Conservation (phyloP, 2,888 invertebrate species). For the Laspeyria flexula region DNA sequence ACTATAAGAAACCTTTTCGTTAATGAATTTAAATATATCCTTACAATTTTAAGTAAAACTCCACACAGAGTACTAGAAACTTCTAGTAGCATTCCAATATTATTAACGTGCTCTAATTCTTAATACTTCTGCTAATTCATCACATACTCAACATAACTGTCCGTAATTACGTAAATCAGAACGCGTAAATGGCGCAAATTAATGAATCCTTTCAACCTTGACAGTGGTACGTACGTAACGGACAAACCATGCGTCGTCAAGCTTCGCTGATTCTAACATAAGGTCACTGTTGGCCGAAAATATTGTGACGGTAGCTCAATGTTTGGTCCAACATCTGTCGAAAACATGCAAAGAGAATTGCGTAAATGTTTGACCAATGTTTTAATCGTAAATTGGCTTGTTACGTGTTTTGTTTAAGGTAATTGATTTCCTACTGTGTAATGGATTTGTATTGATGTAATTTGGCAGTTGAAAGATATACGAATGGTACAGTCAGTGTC, state of each 20-base stretch:
- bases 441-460: not conserved
- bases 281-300: conserved; percentile 38
- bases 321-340: not conserved
- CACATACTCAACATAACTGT: not conserved
- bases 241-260: conserved; percentile 41
- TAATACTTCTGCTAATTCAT: not conserved
- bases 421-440: conserved; percentile 1
- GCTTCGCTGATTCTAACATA: conserved; percentile 42
- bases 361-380: conserved; percentile 2
- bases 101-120: not conserved
- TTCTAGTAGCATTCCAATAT: not conserved
- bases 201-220: conserved; percentile 53
- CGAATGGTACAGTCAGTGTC: too few species aligned
- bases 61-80: not conserved
- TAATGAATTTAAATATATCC: too few species aligned
- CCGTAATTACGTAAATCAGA: conserved; percentile 13
- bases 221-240: conserved; percentile 50
- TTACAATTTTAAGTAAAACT: too few species aligned
- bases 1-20: too few species aligned
- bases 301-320: not conserved
- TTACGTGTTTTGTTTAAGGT: conserved; percentile 1
- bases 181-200: conserved; percentile 23
- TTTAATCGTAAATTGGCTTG: not conserved
- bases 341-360: conserved; percentile 8
- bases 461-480: not conserved